A percentile compares a stretch with the other conserved stretches of the same genome.
Conservation (phyloP, 1,140 invertebrate genomes). For the Leptinotarsa texana region DNA sequence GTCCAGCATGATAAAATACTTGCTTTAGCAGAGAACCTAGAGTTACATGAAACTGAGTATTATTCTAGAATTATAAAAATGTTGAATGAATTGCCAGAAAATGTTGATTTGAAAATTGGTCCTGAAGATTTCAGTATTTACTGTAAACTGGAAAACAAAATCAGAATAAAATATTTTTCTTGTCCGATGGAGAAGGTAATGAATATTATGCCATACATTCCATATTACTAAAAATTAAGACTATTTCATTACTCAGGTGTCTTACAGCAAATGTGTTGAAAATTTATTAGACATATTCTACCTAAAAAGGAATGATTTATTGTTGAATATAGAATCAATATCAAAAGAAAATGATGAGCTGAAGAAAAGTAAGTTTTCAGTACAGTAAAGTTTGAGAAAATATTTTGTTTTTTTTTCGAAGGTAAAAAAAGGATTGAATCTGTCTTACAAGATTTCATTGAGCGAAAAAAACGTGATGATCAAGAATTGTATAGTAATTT, state of each 20-base stretch:
- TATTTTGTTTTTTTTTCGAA: slow-evolving; percentile 1
- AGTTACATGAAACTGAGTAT: not conserved
- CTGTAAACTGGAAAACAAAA: not conserved
- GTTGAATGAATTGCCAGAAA: not conserved
- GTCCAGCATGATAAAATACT: not conserved
- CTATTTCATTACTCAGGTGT: not conserved
- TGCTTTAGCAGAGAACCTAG: not conserved
- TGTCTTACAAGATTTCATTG: slow-evolving; percentile 40
- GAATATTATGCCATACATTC: not conserved
- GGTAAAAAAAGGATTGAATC: slow-evolving; percentile 22
- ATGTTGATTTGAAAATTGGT: slow-evolving; percentile 7
- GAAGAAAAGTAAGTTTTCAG: not conserved
- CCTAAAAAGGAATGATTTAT: not conserved
- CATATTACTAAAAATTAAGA: not conserved
- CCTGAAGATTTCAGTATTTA: not conserved
- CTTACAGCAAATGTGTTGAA: not conserved
- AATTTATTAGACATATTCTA: not conserved
- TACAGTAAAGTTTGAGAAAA: not conserved
- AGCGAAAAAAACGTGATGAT: slow-evolving; percentile 37
- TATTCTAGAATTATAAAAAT: not conserved
- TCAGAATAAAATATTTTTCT: slow-evolving; percentile 11
- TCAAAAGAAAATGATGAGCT: not conserved
- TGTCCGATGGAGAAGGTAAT: slow-evolving; percentile 1
- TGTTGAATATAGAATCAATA: not conserved
- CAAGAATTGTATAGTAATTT: slow-evolving; percentile 37